These are phyloP conservation scores for Actinemys pallida DNA, from an alignment of 2,113 vertebrate species.

Conservation along the genomic window DNA sequence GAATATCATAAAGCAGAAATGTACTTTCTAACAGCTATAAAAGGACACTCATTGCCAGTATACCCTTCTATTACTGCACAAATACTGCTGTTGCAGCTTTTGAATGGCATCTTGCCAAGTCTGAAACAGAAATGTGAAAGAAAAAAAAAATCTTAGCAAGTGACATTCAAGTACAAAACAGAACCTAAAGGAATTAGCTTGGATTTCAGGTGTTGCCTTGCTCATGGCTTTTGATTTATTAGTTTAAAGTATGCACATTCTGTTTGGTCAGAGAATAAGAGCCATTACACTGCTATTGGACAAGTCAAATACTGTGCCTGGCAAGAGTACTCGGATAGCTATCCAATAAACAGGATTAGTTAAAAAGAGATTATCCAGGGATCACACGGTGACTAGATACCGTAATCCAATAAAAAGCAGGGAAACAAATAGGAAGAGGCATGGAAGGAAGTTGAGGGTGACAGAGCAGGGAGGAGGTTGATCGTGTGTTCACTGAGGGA, in stretches of 20 bases:
- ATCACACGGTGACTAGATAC: not conserved
- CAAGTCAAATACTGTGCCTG: not conserved
- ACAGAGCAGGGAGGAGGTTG: not conserved
- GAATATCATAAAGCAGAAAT: accelerated
- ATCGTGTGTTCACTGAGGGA: not conserved
- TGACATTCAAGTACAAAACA: not conserved
- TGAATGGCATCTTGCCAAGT: not conserved
- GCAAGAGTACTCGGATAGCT: not conserved
- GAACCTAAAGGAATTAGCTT: not conserved
- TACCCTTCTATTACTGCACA: not conserved
- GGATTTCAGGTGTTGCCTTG: not conserved
- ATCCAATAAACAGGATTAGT: not conserved
- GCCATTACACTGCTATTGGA: not conserved
- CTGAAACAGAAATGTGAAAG: not conserved
- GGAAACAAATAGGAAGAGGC: not conserved
- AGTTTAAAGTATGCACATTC: not conserved
- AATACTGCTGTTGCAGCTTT: not conserved
- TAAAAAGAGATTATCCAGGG: not conserved
- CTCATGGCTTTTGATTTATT: not conserved
- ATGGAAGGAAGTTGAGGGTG: not conserved
- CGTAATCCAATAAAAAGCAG: not conserved
- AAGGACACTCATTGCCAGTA: not conserved
- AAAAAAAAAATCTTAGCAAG: not conserved
- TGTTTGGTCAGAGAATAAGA: not conserved
- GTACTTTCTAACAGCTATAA: accelerated